Percentiles rank a stretch among this genome's conserved stretches.
Evolutionary conservation across 2,113 vertebrate species (phyloP).

Genomic region (Tinamus guttatus): DNA sequence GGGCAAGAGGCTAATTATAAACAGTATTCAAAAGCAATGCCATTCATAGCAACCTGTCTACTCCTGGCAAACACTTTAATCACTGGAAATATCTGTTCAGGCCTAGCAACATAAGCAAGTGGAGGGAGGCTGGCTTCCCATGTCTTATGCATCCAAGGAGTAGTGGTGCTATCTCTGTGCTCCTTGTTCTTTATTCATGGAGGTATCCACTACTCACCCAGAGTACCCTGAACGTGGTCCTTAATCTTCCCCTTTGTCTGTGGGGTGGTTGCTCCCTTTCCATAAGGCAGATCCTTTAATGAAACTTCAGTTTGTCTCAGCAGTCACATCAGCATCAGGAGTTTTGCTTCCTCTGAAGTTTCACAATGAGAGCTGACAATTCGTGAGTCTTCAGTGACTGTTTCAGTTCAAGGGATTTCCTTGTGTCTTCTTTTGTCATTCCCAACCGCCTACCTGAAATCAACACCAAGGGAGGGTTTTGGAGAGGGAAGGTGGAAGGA

Average conservation of each 20-base stretch:
- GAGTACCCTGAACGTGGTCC: not conserved
- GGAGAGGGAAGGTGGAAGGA: not conserved
- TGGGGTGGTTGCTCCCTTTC: not conserved
- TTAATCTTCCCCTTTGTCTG: not conserved
- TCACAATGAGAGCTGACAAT: not conserved
- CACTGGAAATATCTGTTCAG: slow-evolving; percentile 32
- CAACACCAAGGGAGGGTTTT: not conserved
- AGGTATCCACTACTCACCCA: not conserved
- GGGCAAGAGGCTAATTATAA: slow-evolving; percentile 24
- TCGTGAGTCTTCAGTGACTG: not conserved
- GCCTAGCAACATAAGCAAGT: not conserved
- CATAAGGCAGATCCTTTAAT: fast-evolving
- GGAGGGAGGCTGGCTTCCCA: not conserved
- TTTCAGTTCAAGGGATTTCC: not conserved
- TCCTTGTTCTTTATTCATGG: not conserved
- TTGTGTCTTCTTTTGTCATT: not conserved
- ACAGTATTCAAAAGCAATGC: not conserved
- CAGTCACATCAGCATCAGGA: fast-evolving
- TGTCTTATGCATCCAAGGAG: not conserved
- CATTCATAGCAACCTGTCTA: slow-evolving; percentile 27
- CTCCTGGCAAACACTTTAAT: slow-evolving; percentile 27
- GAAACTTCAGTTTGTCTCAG: not conserved
- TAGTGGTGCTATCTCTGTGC: slow-evolving; percentile 13
- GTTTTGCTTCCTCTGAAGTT: not conserved
- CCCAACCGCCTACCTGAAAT: fast-evolving